Conservation (phyloP, 2,113 vertebrate species). For the Cyprinodon variegatus region DNA sequence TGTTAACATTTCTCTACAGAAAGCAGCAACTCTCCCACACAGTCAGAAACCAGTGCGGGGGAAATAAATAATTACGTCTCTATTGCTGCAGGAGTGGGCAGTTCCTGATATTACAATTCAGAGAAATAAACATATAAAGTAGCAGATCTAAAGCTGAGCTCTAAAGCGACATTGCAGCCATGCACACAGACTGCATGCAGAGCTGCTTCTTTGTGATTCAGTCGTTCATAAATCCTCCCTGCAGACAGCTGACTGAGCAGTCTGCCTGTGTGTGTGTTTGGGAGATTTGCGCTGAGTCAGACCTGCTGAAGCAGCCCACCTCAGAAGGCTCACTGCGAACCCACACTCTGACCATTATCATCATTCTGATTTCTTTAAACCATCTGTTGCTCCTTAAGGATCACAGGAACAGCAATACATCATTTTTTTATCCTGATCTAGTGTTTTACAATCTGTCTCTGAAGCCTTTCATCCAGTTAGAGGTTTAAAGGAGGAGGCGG, state of each 20-base stretch:
- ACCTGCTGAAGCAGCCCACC: neutral
- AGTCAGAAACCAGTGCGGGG: neutral
- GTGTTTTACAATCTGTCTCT: neutral
- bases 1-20: too few species aligned
- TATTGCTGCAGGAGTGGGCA: too few species aligned
- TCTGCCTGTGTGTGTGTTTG: conserved; percentile 43
- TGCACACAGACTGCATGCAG: conserved; percentile 10
- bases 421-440: neutral
- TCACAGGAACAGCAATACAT: neutral
- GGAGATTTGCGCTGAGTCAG: conserved; percentile 12
- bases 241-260: conserved; percentile 73
- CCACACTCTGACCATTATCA: neutral
- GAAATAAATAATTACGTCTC: neutral
- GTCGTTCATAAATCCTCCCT: conserved; percentile 45
- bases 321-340: neutral
- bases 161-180: neutral
- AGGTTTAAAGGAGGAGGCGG: neutral
- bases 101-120: too few species aligned
- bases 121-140: neutral
- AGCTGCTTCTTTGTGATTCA: conserved; percentile 47
- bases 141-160: neutral
- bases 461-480: neutral
- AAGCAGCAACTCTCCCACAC: too few species aligned
- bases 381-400: neutral
- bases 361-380: neutral